Evolutionary conservation across 2,888 invertebrate genomes (phyloP), one percentile per base, ranked within the genome.

Genomic region (Drosophila antonietae): DNA sequence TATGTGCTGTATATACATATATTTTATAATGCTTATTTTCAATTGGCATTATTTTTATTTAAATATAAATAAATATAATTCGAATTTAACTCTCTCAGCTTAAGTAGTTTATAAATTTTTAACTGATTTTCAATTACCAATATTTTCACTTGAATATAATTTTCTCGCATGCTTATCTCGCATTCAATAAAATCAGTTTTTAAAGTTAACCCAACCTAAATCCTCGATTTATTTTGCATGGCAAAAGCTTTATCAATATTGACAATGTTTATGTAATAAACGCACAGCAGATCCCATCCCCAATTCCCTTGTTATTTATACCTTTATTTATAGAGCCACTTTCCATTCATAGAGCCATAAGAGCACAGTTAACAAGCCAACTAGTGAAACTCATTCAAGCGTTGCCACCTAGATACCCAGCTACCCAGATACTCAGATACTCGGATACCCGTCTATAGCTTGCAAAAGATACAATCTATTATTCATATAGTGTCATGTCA

Each of bases 391-490:
- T 41, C 82, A 81, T 9, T 81, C 59, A 68, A 81, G 78, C 79
- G 81, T 79, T 67, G 59, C 81, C 61, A 68, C 70, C 71, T 65
- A 66, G 62, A 58, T 61, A 37, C 37, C 20, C 20, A 37, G 52
- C 23, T 23, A 68, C 70, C 71, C 70, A 66, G 62, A 52, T 61
- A 37, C 37, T 15, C 35, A 37, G 52, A 53, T 52, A 52, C 35
- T 31, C 28, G 3, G 33, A 23, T n/a, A 53, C 15, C 52, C 28
- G 23, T 59, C 51, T 66, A 58, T 77, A 57, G 51, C 51, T 80
- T 71, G 65, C 65, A 81, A 80, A 66, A 80, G 68, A 78, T 68
- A 72, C 78, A 72, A 67, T 77, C 71, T 77, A 66, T 58, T 66
- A 64, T 61, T 63, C 71, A 76, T 52, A 63, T 60, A 55, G 18